A percentile compares a stretch with the other conserved stretches of the same genome.
Conservation (phyloP, 2,797 vertebrate species). For the Phalloptychus januarius region DNA sequence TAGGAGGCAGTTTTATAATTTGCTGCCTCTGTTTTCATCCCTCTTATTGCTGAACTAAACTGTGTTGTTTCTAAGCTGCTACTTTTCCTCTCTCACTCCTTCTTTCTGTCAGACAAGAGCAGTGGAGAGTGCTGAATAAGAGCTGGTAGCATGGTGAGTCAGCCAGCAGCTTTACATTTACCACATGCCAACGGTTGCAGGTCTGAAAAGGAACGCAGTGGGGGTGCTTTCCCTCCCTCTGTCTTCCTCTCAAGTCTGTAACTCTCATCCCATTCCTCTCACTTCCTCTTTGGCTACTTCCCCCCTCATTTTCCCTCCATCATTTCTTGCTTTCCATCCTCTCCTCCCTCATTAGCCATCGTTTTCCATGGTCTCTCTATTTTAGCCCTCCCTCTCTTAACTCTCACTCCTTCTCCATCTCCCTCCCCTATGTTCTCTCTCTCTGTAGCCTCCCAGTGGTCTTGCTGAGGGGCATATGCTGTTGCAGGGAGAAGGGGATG, state of each 20-base stretch:
- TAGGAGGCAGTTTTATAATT: slow-evolving; percentile 27
- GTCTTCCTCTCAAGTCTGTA: slow-evolving; percentile 64
- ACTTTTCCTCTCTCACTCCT: slow-evolving; percentile 46
- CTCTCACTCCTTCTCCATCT: slow-evolving; percentile 21
- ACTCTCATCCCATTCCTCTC: slow-evolving; percentile 52
- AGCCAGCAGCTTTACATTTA: slow-evolving; percentile 81
- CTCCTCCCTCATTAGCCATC: slow-evolving; percentile 47
- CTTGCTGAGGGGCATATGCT: slow-evolving; percentile 80
- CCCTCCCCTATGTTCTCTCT: slow-evolving; percentile 46
- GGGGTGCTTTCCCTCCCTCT: slow-evolving; percentile 70
- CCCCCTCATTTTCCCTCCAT: slow-evolving; percentile 41
- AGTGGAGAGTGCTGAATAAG: slow-evolving; percentile 74
- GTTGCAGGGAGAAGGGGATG: slow-evolving; percentile 74
- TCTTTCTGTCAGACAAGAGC: slow-evolving; percentile 69
- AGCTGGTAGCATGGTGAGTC: slow-evolving; percentile 78
- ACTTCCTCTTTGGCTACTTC: slow-evolving; percentile 49
- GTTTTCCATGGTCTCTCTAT: slow-evolving; percentile 41
- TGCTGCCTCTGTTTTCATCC: slow-evolving; percentile 38
- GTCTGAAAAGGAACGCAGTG: slow-evolving; percentile 68
- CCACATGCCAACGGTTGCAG: slow-evolving; percentile 79
- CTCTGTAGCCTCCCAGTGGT: slow-evolving; percentile 71
- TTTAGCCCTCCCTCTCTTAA: slow-evolving; percentile 35
- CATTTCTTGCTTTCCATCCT: slow-evolving; percentile 32
- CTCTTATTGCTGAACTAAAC: slow-evolving; percentile 37
- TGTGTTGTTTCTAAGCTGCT: slow-evolving; percentile 61